Base-by-base conservation (phyloP, 2,797 vertebrate species). In the Etheostoma perlongum region DNA sequence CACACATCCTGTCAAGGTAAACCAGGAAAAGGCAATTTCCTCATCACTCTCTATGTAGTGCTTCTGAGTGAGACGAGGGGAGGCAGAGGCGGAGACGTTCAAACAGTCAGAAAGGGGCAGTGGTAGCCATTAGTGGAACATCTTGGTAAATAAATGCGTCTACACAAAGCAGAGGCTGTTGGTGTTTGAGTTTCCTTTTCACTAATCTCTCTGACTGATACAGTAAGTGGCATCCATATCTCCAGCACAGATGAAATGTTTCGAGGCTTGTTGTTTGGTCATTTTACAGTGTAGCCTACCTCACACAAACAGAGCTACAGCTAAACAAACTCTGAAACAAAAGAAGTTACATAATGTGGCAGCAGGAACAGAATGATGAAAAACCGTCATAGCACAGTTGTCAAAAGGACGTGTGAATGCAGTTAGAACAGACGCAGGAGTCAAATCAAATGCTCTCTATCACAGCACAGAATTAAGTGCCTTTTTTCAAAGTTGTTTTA, bases 121-220 rank as follows among this genome's bases (percentile, higher is more conserved):
- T 89, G 81, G 82, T 70, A 76, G 74, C 89, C 88, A 90, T 93
- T 92, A 92, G 85, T 63, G 83, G 52, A 72, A 76, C 78, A 74
- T 84, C 76, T 80, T 61, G 67, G 86, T 86, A 90, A 90, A 81
- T 87, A 88, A 79, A 81, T 78, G 74, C 2, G 67, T 87, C 86
- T 89, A 81, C 73, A 69, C 79, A 83, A 73, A 85, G 78, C 83
- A 60, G 72, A 63, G 70, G 71, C 63, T 67, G 84, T 72, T 30
- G 62, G 42, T 82, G 88, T 89, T 85, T 89, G 79, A 86, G 83
- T 88, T 90, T 91, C 85, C 80, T 74, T 77, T 82, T 82, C 73
- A 48, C 67, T 79, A 84, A 89, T 85, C 86, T 76, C 64, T 46
- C 52, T 42, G 69, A 33, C 60, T 89, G 90, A 85, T 86, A 40